These are phyloP conservation scores for Bostrychus sinensis DNA, from an alignment of 2,113 vertebrate genomes.

Conservation along the genomic window DNA sequence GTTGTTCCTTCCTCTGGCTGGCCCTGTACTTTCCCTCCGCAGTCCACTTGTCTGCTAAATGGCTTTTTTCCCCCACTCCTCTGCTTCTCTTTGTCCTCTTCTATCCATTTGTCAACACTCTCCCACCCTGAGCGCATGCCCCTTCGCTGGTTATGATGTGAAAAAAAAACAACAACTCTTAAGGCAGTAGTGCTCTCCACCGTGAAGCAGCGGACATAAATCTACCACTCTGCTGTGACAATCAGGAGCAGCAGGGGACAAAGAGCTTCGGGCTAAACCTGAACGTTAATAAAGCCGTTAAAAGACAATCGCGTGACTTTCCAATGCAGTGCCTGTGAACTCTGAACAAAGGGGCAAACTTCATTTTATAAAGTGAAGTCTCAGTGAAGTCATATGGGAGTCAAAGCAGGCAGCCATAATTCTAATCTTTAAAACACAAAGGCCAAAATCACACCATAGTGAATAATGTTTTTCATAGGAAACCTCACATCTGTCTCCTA, in stretches of 20 bases:
- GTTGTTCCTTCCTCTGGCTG: not conserved
- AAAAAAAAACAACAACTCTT: too few species aligned
- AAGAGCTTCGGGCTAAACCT: not conserved
- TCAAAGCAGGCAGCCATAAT: conserved; percentile 17
- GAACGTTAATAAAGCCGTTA: not conserved
- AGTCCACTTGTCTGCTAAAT: not conserved
- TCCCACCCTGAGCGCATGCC: not conserved
- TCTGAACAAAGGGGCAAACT: not conserved
- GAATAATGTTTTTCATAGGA: conserved; percentile 12
- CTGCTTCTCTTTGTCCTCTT: not conserved
- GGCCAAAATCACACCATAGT: conserved; percentile 26
- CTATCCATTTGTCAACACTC: conserved; percentile 7
- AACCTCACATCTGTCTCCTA: conserved; percentile 47
- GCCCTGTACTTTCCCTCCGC: not conserved
- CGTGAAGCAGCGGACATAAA: not conserved
- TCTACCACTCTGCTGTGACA: not conserved
- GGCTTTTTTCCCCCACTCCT: not conserved
- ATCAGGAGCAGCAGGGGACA: conserved; percentile 7
- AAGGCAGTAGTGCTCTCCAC: not conserved
- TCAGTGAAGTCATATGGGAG: conserved; percentile 29
- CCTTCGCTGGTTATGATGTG: too few species aligned
- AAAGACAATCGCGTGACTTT: not conserved
- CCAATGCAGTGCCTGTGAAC: not conserved
- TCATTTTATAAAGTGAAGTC: conserved; percentile 13
- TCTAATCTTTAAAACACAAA: conserved; percentile 17